These are phyloP conservation scores for Spialia ferax DNA, from an alignment of 2,888 invertebrate genomes.

Conservation along the genomic window DNA sequence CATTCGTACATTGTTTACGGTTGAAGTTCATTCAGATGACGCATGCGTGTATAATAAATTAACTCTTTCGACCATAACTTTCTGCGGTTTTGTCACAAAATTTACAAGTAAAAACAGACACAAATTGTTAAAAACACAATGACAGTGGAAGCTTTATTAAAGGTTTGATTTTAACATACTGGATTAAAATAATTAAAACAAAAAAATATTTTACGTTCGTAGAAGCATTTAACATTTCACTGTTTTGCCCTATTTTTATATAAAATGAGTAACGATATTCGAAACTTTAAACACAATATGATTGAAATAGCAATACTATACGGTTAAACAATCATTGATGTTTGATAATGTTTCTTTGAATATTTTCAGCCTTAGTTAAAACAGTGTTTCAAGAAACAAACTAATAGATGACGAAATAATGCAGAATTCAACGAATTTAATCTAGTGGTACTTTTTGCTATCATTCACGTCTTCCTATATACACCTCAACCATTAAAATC, in stretches of 20 bases:
- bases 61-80: constrained; percentile 16
- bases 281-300: neutral
- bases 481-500: neutral
- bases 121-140: neutral
- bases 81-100: constrained; percentile 23
- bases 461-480: neutral
- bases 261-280: neutral
- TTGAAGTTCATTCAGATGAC: constrained; percentile 17
- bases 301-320: too few relatives aligned
- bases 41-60: constrained; percentile 8
- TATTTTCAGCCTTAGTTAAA: too few relatives aligned
- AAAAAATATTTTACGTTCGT: too few relatives aligned
- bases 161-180: constrained; percentile 5
- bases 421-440: too few relatives aligned
- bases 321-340: too few relatives aligned
- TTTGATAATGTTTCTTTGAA: neutral
- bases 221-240: too few relatives aligned
- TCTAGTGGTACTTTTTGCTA: too few relatives aligned
- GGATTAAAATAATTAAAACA: neutral
- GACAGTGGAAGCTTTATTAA: neutral
- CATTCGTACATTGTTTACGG: constrained; percentile 22
- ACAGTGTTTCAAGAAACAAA: too few relatives aligned
- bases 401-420: too few relatives aligned
- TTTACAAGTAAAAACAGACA: neutral
- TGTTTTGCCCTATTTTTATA: too few relatives aligned